phyloP scores from a whole-genome alignment of 2,797 vertebrate genomes.

The Odontamblyopus lacepedii region DNA sequence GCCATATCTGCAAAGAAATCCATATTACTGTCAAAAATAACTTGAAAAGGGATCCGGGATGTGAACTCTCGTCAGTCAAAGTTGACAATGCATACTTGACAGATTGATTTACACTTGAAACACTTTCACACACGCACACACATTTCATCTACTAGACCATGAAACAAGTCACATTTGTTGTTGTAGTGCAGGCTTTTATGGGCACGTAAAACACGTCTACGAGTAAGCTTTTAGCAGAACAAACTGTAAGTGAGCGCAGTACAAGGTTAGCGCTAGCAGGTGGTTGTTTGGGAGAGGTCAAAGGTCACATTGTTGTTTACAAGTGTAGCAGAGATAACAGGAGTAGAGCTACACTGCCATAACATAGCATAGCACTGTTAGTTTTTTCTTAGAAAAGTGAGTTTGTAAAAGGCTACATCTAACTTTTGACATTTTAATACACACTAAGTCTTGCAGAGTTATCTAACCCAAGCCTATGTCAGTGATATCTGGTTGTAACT shows the following conservation, averaged over 20 bases:
- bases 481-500: background rate
- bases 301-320: slow-evolving; percentile 38
- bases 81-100: background rate
- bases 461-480: background rate
- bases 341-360: slow-evolving; percentile 35
- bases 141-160: background rate
- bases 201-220: background rate
- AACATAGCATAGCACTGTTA: slow-evolving; percentile 13
- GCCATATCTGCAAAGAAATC: background rate
- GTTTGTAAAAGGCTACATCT: background rate
- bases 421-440: background rate
- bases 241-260: background rate
- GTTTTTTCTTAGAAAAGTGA: background rate
- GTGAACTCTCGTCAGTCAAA: background rate
- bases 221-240: background rate
- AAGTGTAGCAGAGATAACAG: slow-evolving; percentile 38
- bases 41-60: slow-evolving; percentile 1
- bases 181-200: background rate
- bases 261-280: slow-evolving; percentile 16
- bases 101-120: slow-evolving; percentile 8
- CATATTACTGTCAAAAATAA: background rate
- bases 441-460: background rate
- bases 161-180: background rate
- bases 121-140: background rate
- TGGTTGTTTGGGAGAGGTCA: slow-evolving; percentile 44